Evolutionary conservation across 2,113 vertebrate genomes (phyloP), one percentile per base, ranked within the genome.

Genomic region (Cichladusa arquata): DNA sequence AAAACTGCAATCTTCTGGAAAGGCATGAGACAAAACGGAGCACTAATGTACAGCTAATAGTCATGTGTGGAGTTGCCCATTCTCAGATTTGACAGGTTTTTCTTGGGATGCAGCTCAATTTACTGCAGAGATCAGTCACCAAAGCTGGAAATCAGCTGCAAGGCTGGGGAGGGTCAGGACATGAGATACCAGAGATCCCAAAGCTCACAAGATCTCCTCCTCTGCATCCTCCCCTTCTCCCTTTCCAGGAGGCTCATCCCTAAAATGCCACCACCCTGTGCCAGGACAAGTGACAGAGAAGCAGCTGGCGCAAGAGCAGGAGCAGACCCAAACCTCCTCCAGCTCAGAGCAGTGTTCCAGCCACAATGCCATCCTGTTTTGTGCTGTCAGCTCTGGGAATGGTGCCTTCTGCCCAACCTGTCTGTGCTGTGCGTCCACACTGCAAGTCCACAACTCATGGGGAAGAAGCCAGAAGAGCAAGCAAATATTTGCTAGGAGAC

Each of bases 61-160:
- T 62, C 47, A 23, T 11, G 10, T 29, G n/a, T 0, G 1, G 36
- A 44, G 11, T 7, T 0, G 0, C 42, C 65, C 38, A 9, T 29
- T 58, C 80, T 36, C 77, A 67, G 5, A 33, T 60, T 11, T 62
- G 44, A 71, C 28, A 73, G 26, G 36, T 4, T 38, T 40, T 82
- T 60, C 51, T 60, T 8, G 6, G 83, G 33, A 24, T 28, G 69
- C 2, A 3, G n/a, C 50, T 65, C 53, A 69, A n/a, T 8, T 73
- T 12, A 1, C 28, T 66, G 6, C 28, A 15, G 60, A 62, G 18
- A 38, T 17, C 38, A 23, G 48, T 2, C 42, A 50, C 51, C 25
- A 65, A 34, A 74, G 48, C 12, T 54, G 56, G 12, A n/a, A 64
- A 54, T n/a, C 5, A 17, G 34, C 44, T 45, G 38, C 34, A 15